phyloP scores from a whole-genome alignment of 2,113 vertebrate species.

The Elgaria multicarinata region DNA sequence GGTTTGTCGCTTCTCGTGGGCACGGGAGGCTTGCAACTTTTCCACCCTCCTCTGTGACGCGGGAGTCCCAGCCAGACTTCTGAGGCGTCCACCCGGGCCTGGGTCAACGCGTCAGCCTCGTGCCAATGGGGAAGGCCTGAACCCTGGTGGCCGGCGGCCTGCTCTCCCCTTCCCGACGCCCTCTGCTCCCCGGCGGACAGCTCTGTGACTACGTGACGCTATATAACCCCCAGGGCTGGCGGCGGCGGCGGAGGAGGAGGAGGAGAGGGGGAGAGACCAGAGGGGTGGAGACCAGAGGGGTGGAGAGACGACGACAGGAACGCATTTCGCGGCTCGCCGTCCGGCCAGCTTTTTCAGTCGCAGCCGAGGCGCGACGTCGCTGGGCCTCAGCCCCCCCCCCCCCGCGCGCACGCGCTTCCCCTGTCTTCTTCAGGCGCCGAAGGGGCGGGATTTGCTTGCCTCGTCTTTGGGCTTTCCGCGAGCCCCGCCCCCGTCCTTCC shows the following conservation, averaged over 20 bases:
- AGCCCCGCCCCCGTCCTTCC: conserved; percentile 1
- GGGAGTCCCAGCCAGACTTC: background rate
- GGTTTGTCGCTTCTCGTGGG: too few species aligned
- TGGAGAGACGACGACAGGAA: background rate
- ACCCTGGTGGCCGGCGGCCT: background rate
- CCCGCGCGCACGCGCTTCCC: background rate
- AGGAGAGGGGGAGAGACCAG: too few species aligned
- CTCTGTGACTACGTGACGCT: background rate
- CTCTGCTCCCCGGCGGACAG: background rate
- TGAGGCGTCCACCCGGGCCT: background rate
- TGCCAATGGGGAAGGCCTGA: background rate
- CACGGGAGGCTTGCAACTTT: too few species aligned
- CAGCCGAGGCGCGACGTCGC: background rate
- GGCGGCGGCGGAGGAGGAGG: fast-evolving
- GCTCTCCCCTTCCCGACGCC: background rate
- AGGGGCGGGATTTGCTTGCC: conserved; percentile 41
- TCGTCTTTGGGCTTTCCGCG: background rate
- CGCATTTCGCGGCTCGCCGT: background rate
- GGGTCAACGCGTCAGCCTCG: background rate
- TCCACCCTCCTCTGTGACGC: background rate
- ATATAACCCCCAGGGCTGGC: background rate
- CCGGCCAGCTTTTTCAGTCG: conserved; percentile 2
- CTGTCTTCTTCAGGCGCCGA: background rate
- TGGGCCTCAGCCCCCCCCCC: background rate
- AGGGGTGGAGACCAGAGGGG: background rate